Base-by-base conservation (phyloP, 2,888 invertebrate genomes). In the Dexiosoma caninum region DNA sequence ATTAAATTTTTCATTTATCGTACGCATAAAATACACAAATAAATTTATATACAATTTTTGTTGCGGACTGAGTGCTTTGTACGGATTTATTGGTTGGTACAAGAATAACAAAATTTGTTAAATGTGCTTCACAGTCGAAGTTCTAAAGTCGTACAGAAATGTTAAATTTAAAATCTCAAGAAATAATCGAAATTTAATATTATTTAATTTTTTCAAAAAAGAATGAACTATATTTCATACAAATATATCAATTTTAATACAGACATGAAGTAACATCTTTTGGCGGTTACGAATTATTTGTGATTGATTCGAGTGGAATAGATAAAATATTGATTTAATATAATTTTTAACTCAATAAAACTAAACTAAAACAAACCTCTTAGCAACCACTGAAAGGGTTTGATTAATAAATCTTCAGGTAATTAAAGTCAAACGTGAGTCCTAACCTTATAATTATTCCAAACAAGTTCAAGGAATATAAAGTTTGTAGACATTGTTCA, bases 111-210 rank as follows among this genome's bases (percentile, higher is more conserved):
- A 70, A 55, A 51, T n/a, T 71, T 12, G 46, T 46, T 55, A 80
- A 80, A 59, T 42, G 60, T 69, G 46, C 53, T 75, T 72, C 53
- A 44, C 84, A 86, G 86, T 88, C 83, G 84, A 84, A 81, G 82
- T 87, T 87, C 83, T 85, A 76, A 83, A 83, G 82, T 85, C 84
- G 84, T 72, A 72, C 83, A 69, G 87, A 84, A 72, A 82, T 84
- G 87, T 84, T 85, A 82, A 82, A 82, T 77, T 64, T 75, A 21
- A n/a, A 12, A 40, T 27, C 1, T 7, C 5, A 27, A 42, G 2
- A 62, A 37, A n/a, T 57, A 40, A 21, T 27, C 16, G 23, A 19
- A 44, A 16, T 30, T n/a, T 12, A 32, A 44, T 19, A n/a, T n/a
- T n/a, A n/a, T n/a, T n/a, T n/a, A n/a, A n/a, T n/a, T n/a, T n/a